Evolutionary conservation across 2,113 vertebrate species (phyloP), one percentile per base, ranked within the genome.

Genomic region (Myotis lucifugus): DNA sequence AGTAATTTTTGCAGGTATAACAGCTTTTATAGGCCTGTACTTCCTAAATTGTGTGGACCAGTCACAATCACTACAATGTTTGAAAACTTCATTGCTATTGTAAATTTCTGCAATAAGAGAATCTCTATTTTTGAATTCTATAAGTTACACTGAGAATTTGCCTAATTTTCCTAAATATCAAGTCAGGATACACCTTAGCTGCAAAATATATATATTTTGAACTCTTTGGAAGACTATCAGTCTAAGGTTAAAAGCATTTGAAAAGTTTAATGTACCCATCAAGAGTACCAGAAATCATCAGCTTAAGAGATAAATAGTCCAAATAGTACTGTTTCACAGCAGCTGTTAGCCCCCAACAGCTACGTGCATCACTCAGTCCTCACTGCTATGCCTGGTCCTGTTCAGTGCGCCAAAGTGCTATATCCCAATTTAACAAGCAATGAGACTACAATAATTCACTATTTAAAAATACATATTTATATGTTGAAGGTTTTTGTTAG

Each of bases 201-300:
- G 17, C 32, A 77, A 77, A 50, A 70, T 14, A 48, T 54, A 54
- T 9, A 19, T 64, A 78, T 95, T 87, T 88, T 72, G 17, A 70
- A 90, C n/a, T 96, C 46, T 83, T 97, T 69, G 23, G 11, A 21
- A 94, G 54, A 90, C 92, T 93, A 96, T 59, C 85, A 95, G 40
- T 90, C 87, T 97, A 86, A 32, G 70, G 48, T 96, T 95, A 74
- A 96, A 97, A 93, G 72, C 76, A 48, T 93, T 97, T 96, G 83
- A 91, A 94, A 97, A 96, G 8, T 96, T 95, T 96, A 97, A 95
- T 85, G 93, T 72, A 29, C 18, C 25, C 70, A 74, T 37, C 59
- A 48, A 96, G 88, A 76, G 48, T 95, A 93, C 25, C 93, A 90
- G 56, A 96, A 94, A 8, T 40, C 37, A 79, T 88, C 90, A 69